Evolutionary conservation across 2,797 vertebrate species (phyloP).

Genomic region (Calcarius lapponicus): DNA sequence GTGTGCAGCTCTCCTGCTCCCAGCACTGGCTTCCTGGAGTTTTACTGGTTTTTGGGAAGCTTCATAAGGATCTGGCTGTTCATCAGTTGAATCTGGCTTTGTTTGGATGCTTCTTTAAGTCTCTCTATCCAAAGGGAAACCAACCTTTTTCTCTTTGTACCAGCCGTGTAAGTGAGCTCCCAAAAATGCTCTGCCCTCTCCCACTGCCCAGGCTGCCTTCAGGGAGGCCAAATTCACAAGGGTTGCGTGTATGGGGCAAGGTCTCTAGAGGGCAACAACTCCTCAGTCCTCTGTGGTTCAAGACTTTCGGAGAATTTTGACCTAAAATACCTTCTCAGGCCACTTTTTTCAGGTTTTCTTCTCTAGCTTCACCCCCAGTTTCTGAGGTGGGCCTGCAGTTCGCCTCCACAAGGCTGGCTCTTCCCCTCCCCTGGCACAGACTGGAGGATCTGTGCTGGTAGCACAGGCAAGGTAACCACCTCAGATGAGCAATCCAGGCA

Average conservation of each 20-base stretch:
- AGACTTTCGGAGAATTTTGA: neutral
- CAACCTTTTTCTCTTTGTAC: neutral
- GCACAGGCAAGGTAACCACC: neutral
- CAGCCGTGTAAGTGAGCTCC: neutral
- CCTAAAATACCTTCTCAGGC: neutral
- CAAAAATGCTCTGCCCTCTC: neutral
- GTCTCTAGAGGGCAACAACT: neutral
- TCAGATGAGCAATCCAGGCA: neutral
- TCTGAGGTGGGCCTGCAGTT: neutral
- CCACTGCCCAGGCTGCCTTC: neutral
- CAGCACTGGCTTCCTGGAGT: neutral
- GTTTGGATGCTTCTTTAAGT: neutral
- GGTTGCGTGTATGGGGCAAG: rapidly evolving
- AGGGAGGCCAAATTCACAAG: neutral
- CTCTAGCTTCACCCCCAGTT: neutral
- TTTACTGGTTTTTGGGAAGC: neutral
- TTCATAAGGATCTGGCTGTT: neutral
- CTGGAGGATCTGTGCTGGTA: neutral
- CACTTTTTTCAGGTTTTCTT: neutral
- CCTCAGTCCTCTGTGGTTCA: neutral
- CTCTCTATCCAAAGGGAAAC: neutral
- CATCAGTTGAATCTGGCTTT: neutral
- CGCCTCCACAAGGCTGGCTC: neutral
- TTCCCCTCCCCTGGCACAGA: neutral
- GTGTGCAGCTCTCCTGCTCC: neutral